These are phyloP conservation scores for Drosophila kanapiae DNA, from an alignment of 1,140 invertebrate genomes.

Conservation along the genomic window DNA sequence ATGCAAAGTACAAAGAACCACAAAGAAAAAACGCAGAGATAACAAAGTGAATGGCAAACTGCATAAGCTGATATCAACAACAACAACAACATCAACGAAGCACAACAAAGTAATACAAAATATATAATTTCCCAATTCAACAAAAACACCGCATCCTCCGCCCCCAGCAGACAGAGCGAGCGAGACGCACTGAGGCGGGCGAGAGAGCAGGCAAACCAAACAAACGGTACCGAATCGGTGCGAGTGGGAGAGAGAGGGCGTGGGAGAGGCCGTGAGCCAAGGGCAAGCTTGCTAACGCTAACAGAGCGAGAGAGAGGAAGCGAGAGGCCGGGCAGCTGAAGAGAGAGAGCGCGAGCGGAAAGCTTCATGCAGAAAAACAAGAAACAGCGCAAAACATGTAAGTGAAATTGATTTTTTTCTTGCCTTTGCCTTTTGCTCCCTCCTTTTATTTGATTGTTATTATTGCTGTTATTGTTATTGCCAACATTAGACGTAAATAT, in stretches of 20 bases:
- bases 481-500: constrained; percentile 39
- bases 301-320: constrained; percentile 15
- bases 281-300: constrained; percentile 22
- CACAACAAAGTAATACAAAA: constrained; percentile 55
- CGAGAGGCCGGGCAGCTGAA: constrained; percentile 4
- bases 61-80: constrained; percentile 32
- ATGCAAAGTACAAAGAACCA: constrained; percentile 48
- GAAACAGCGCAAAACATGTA: constrained; percentile 75
- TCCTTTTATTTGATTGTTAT: constrained; percentile 30
- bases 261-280: constrained; percentile 14
- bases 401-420: constrained; percentile 75
- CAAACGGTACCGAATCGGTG: constrained; percentile 9
- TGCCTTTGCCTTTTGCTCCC: constrained; percentile 2
- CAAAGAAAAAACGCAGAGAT: constrained; percentile 28
- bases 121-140: constrained; percentile 42
- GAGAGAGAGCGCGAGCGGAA: constrained; percentile 28
- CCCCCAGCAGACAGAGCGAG: constrained; percentile 13
- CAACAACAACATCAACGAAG: constrained; percentile 3
- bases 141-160: constrained; percentile 8
- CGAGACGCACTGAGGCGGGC: constrained; percentile 12
- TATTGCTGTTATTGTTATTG: constrained; percentile 47
- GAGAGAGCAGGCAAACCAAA: constrained; percentile 22
- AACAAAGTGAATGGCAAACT: constrained; percentile 45
- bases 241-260: constrained; percentile 5
- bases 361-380: constrained; percentile 74